Conservation (phyloP, 53 echinoderm and acorn worm species). For the Holothuria scabra region DNA sequence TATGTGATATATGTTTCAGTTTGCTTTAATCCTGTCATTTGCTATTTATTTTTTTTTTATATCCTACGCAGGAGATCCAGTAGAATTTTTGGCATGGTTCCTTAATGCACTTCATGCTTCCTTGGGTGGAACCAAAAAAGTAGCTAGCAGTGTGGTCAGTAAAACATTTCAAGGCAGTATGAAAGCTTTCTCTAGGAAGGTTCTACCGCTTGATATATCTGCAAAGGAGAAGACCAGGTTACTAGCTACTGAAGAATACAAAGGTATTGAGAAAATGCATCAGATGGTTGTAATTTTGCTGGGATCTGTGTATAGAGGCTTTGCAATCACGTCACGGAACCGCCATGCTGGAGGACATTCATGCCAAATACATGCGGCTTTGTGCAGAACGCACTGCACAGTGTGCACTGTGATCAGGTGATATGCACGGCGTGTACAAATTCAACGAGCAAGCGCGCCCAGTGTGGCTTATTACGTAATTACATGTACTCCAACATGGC, state of each 20-base stretch:
- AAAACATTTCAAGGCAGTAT: constrained; percentile 91
- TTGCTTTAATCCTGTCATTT: too few relatives aligned
- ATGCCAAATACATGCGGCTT: too few relatives aligned
- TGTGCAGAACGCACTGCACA: too few relatives aligned
- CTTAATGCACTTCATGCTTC: constrained; percentile 92
- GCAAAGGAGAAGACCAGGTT: constrained; percentile 74
- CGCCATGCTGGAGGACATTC: too few relatives aligned
- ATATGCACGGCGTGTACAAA: too few relatives aligned
- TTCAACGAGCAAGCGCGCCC: too few relatives aligned
- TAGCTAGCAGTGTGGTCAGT: constrained; percentile 82
- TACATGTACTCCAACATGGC: too few relatives aligned
- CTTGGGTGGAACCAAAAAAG: constrained; percentile 76
- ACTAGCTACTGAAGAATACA: constrained; percentile 84
- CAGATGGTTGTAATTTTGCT: background rate
- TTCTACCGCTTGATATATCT: constrained; percentile 81
- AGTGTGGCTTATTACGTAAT: too few relatives aligned
- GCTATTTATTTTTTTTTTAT: too few relatives aligned
- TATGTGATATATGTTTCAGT: too few relatives aligned
- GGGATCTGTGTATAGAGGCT: background rate
- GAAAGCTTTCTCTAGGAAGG: constrained; percentile 86
- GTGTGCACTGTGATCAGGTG: too few relatives aligned
- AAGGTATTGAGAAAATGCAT: constrained; percentile 56
- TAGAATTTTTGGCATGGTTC: constrained; percentile 97
- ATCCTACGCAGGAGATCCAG: constrained; percentile 81
- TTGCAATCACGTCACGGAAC: too few relatives aligned